These are phyloP conservation scores for Arothron firmamentum DNA, from an alignment of 2,113 vertebrate genomes.

Conservation along the genomic window DNA sequence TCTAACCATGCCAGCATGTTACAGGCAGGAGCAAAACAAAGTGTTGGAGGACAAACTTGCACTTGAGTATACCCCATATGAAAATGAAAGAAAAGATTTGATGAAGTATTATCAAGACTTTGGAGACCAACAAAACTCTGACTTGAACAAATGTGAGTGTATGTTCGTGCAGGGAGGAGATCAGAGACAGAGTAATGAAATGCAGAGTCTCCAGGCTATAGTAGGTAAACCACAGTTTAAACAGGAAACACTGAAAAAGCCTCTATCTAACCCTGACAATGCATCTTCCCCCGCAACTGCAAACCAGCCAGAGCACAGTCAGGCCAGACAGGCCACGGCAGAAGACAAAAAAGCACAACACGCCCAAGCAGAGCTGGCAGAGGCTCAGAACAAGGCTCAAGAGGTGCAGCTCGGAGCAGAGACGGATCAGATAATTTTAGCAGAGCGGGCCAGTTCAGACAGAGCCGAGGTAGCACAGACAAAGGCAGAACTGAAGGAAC, in stretches of 20 bases:
- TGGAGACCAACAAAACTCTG: conserved; percentile 13
- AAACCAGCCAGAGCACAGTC: conserved; percentile 25
- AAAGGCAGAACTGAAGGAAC: conserved; percentile 18
- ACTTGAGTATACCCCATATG: conserved; percentile 16
- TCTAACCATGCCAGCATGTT: conserved; percentile 2
- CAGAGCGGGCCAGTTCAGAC: conserved; percentile 27
- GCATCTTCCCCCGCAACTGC: neutral
- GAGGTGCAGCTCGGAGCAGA: conserved; percentile 35
- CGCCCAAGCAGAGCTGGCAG: conserved; percentile 40
- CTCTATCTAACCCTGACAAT: conserved; percentile 18
- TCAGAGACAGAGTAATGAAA: conserved; percentile 34
- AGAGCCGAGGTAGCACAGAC: conserved; percentile 20
- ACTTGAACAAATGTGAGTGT: conserved; percentile 22
- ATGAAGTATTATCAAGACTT: conserved; percentile 33
- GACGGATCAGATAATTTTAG: conserved; percentile 38
- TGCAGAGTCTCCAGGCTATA: conserved; percentile 12
- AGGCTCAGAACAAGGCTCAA: conserved; percentile 27
- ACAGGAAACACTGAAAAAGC: conserved; percentile 15
- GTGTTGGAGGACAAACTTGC: conserved; percentile 22
- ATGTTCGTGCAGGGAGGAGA: conserved; percentile 22
- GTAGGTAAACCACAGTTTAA: conserved; percentile 21
- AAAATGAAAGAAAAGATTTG: conserved; percentile 26
- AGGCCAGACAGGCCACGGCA: conserved; percentile 22
- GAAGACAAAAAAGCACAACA: conserved; percentile 25
- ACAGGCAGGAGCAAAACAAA: conserved; percentile 14